Evolutionary conservation across 2,888 invertebrate genomes (phyloP).

Genomic region (Rhogogaster chlorosoma): DNA sequence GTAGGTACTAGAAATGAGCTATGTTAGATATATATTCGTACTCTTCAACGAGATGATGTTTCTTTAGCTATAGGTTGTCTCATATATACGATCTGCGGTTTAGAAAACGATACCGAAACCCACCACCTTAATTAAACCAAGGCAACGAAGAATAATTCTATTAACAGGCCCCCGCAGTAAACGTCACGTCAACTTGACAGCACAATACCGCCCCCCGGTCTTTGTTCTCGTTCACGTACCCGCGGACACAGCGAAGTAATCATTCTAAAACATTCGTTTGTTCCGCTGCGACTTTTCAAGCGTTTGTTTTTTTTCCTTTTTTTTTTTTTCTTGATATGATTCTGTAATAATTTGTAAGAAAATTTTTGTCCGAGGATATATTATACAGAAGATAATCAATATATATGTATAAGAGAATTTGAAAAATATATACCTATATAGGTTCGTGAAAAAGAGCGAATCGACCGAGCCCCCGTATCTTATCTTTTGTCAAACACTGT

Average conservation of each 20-base stretch:
- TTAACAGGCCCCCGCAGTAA: slow-evolving; percentile 35
- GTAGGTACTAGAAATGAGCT: no score
- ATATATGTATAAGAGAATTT: no score
- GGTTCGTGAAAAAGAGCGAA: neutral
- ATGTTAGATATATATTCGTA: neutral
- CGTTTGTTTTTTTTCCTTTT: neutral
- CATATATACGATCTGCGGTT: neutral
- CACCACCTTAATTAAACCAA: slow-evolving; percentile 25
- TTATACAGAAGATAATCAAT: no score
- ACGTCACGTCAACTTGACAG: slow-evolving; percentile 50
- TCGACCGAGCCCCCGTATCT: slow-evolving; percentile 24
- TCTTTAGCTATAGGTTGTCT: neutral
- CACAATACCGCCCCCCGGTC: slow-evolving; percentile 38
- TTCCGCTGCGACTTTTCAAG: neutral
- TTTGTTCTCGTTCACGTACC: slow-evolving; percentile 37
- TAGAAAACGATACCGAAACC: slow-evolving; percentile 13
- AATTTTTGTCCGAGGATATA: no score
- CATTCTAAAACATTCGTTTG: slow-evolving; percentile 41
- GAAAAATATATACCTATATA: no score
- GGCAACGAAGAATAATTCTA: slow-evolving; percentile 36
- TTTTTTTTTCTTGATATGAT: neutral
- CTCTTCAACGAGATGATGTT: neutral
- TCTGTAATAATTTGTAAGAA: neutral
- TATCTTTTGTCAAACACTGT: slow-evolving; percentile 45
- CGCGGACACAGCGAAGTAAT: slow-evolving; percentile 42